phyloP scores from a whole-genome alignment of 1,140 invertebrate species.

The Musca vetustissima region DNA sequence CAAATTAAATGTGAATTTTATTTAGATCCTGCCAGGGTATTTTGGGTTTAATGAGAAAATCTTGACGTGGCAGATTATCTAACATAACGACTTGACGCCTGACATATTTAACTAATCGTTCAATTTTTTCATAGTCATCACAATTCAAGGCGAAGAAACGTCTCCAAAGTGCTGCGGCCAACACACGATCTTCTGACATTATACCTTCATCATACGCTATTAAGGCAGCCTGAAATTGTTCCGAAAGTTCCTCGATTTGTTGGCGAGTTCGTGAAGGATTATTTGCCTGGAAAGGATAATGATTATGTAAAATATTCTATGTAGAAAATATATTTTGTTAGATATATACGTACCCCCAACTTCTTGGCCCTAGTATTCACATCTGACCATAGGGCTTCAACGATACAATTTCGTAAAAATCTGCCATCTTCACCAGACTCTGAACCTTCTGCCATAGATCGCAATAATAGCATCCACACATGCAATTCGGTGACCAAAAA shows the following conservation, averaged over 20 bases:
- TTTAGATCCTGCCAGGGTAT: constrained; percentile 54
- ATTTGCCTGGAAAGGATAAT: constrained; percentile 55
- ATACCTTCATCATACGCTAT: constrained; percentile 87
- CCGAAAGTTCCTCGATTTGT: constrained; percentile 64
- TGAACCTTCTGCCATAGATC: constrained; percentile 74
- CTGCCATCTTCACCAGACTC: constrained; percentile 64
- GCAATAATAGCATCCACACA: constrained; percentile 77
- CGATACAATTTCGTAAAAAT: constrained; percentile 69
- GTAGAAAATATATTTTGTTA: background rate
- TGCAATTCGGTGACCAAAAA: constrained; percentile 81
- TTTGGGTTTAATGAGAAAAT: constrained; percentile 53
- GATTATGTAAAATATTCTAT: background rate
- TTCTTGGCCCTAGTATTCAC: constrained; percentile 69
- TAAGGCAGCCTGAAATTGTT: constrained; percentile 81
- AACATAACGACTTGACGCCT: constrained; percentile 67
- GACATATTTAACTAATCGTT: constrained; percentile 70
- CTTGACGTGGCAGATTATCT: constrained; percentile 53
- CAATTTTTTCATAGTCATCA: constrained; percentile 65
- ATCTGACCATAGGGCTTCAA: constrained; percentile 82
- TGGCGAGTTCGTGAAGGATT: constrained; percentile 61
- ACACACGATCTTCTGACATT: constrained; percentile 67
- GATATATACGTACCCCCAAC: constrained; percentile 62
- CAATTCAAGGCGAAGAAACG: constrained; percentile 69
- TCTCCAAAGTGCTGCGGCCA: constrained; percentile 84
- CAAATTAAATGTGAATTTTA: constrained; percentile 30